Base-by-base conservation (phyloP, 1,140 invertebrate species). In the Habropoda laboriosa region DNA sequence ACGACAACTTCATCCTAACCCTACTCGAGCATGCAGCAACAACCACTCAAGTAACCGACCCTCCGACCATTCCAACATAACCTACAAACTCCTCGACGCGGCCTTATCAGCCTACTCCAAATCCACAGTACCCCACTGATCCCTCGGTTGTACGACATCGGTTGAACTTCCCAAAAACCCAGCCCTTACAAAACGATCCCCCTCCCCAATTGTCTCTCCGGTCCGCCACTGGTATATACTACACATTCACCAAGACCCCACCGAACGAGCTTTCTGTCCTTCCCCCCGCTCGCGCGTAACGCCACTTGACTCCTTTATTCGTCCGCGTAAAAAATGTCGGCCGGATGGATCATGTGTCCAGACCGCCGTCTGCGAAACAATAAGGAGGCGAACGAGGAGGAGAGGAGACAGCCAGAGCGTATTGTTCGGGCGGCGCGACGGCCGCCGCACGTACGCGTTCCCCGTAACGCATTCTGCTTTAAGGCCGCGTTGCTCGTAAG, bases 401-500 rank as follows among this genome's bases (percentile, higher is more conserved):
- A n/a, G n/a, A n/a, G n/a, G n/a, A n/a, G n/a, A 68, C 77, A 77
- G 27, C 53, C n/a, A n/a, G n/a, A 64, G 60, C 73, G 76, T 82
- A 90, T 90, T 89, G 88, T 89, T 83, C 74, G 40, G 30, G 51
- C 49, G 73, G 72, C 70, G 73, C 75, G 74, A 70, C 82, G 82
- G 82, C 55, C 74, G 63, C 76, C 67, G 60, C 80, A 87, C 85
- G 82, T 85, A 85, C 75, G 63, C 45, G 81, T 77, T 35, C 73
- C 83, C 57, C 63, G 84, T 81, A 77, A 77, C 61, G 82, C 85
- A 89, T 89, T 89, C 88, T 90, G 68, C 76, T 87, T 86, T 88
- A 88, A 89, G 86, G 80, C 85, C 81, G 76, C 80, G 72, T 58
- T 74, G 80, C 88, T 87, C 86, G 89, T 89, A 89, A 90, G 88